phyloP scores from a whole-genome alignment of 2,888 invertebrate species.

The Globia sparganii region DNA sequence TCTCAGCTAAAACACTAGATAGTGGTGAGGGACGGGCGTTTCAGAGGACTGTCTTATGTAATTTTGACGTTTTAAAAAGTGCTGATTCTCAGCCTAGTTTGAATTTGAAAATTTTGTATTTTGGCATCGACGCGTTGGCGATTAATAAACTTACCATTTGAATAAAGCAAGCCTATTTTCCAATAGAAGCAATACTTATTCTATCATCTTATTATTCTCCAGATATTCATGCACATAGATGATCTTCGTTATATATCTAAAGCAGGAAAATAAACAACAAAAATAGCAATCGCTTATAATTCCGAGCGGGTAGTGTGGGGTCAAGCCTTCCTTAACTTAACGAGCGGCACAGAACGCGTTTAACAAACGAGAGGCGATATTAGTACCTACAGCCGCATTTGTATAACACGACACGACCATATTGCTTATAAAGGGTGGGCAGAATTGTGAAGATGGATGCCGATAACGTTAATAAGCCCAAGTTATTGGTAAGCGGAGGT shows the following conservation, averaged over 20 bases:
- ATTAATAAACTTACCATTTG: not conserved
- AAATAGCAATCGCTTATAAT: conserved; percentile 51
- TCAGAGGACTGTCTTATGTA: not conserved
- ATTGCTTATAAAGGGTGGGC: conserved; percentile 7
- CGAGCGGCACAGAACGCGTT: conserved; percentile 53
- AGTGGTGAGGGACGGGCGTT: not conserved
- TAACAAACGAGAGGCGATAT: conserved; percentile 50
- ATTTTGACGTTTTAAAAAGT: not conserved
- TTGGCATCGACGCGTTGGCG: not conserved
- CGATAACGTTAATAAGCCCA: conserved; percentile 7
- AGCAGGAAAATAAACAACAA: conserved; percentile 41
- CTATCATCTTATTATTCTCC: not conserved
- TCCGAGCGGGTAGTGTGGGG: conserved; percentile 44
- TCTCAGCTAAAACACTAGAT: not conserved
- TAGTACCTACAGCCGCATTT: conserved; percentile 17
- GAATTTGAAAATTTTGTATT: not conserved
- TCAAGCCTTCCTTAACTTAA: conserved; percentile 48
- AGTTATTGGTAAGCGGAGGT: not conserved
- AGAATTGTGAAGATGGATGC: conserved; percentile 27
- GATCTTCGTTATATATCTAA: conserved; percentile 4
- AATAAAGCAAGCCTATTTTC: not conserved
- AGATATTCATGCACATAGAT: not conserved
- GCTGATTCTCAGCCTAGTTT: not conserved
- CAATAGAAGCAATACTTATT: not conserved
- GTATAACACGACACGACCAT: conserved; percentile 25